Evolutionary conservation across 2,113 vertebrate genomes (phyloP).

Genomic region (Puffinus mauretanicus): DNA sequence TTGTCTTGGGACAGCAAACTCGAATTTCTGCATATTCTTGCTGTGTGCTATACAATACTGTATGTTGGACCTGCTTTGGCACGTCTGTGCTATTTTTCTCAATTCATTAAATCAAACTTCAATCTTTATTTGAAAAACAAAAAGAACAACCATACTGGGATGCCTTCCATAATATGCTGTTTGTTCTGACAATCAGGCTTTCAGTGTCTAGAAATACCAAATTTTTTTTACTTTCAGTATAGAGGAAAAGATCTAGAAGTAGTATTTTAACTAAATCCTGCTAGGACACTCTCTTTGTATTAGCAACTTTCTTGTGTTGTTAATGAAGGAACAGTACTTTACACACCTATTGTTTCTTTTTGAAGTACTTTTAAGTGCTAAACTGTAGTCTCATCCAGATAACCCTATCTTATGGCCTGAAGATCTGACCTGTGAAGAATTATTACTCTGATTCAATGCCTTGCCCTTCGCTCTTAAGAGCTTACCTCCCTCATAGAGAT

Average conservation of each 20-base stretch:
- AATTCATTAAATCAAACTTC: not conserved
- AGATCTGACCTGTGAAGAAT: not conserved
- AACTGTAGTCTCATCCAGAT: not conserved
- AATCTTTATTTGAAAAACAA: not conserved
- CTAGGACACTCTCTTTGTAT: not conserved
- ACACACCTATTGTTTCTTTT: not conserved
- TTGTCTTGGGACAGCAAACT: not conserved
- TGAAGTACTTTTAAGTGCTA: not conserved
- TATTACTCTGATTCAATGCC: not conserved
- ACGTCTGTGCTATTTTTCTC: not conserved
- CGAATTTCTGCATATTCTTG: not conserved
- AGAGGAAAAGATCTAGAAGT: not conserved
- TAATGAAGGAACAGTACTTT: not conserved
- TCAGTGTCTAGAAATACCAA: not conserved
- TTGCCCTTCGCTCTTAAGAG: accelerated
- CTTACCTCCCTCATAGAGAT: not conserved
- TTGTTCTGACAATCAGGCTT: not conserved
- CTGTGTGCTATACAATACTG: not conserved
- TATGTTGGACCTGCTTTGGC: not conserved
- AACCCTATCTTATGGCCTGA: not conserved
- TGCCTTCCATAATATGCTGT: not conserved
- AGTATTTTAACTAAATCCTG: not conserved
- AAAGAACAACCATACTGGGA: not conserved
- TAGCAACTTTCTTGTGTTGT: not conserved
- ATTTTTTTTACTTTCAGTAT: not conserved